A percentile compares a stretch with the other conserved stretches of the same genome.
Conservation (phyloP, 2,888 invertebrate genomes). For the Agrotis puta region DNA sequence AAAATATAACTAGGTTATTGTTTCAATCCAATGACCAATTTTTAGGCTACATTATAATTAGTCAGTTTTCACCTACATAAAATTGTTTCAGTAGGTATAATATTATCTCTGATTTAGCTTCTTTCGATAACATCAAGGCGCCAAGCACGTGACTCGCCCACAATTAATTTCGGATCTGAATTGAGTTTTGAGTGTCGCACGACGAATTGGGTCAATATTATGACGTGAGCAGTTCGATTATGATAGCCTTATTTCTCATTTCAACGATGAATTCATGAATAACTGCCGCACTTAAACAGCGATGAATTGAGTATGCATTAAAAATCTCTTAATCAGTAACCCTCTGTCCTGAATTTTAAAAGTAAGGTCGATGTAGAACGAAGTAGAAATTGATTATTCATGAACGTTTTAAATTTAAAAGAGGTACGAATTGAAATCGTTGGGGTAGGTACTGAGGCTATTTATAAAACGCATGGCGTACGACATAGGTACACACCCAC, state of each 20-base stretch:
- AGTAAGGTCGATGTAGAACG: constrained; percentile 62
- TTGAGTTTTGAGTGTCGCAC: constrained; percentile 49
- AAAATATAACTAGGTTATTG: constrained; percentile 47
- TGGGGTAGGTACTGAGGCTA: constrained; percentile 44
- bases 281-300: constrained; percentile 39
- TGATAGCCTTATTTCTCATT: constrained; percentile 45
- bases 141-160: constrained; percentile 40
- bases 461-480: constrained; percentile 53
- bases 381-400: constrained; percentile 74
- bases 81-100: background rate
- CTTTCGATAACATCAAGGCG: constrained; percentile 12
- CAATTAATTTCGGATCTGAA: constrained; percentile 48
- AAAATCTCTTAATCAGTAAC: constrained; percentile 68
- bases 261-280: constrained; percentile 37
- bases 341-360: constrained; percentile 68
- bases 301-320: constrained; percentile 62
- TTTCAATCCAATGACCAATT: constrained; percentile 37
- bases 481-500: constrained; percentile 25
- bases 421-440: constrained; percentile 57
- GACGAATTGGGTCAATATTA: constrained; percentile 55
- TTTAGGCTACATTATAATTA: constrained; percentile 11
- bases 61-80: background rate
- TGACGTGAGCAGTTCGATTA: constrained; percentile 37
- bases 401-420: constrained; percentile 72
- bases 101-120: constrained; percentile 31